Conservation (phyloP, 2,888 invertebrate genomes). For the Adineta ricciae region DNA sequence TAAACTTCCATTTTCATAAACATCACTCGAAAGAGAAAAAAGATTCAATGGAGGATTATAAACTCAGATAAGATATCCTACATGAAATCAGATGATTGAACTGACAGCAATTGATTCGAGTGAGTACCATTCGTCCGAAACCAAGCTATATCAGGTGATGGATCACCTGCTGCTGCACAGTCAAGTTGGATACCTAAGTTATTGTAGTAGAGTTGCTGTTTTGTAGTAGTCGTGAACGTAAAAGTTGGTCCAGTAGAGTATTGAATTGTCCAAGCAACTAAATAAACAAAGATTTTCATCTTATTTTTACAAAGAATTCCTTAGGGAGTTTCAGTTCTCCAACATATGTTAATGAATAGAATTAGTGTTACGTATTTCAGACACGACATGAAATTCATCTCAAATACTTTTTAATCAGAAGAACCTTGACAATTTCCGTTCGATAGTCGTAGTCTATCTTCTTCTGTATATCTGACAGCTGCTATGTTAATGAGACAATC, state of each 20-base stretch:
- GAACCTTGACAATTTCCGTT: too few relatives aligned
- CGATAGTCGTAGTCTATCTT: too few relatives aligned
- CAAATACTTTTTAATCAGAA: not conserved
- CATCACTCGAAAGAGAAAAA: not conserved
- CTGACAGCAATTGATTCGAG: too few relatives aligned
- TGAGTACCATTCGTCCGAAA: not conserved
- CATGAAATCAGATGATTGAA: not conserved
- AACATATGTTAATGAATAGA: not conserved
- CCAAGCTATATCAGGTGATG: not conserved
- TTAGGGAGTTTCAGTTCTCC: not conserved
- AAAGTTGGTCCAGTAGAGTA: not conserved
- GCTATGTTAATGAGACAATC: not conserved
- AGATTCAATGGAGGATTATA: not conserved
- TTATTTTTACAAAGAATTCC: not conserved
- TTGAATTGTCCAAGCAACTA: not conserved
- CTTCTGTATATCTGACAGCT: too few relatives aligned
- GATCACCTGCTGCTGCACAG: not conserved
- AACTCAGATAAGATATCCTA: not conserved
- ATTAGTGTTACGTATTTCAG: not conserved
- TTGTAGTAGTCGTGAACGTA: not conserved
- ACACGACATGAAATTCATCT: not conserved
- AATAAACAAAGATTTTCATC: not conserved
- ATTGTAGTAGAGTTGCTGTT: not conserved
- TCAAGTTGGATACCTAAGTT: not conserved
- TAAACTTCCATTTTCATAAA: conserved; percentile 11